Percentiles rank a stretch among this genome's conserved stretches.
phyloP scores from a whole-genome alignment of 2,113 vertebrate species.

The Madoqua kirkii region DNA sequence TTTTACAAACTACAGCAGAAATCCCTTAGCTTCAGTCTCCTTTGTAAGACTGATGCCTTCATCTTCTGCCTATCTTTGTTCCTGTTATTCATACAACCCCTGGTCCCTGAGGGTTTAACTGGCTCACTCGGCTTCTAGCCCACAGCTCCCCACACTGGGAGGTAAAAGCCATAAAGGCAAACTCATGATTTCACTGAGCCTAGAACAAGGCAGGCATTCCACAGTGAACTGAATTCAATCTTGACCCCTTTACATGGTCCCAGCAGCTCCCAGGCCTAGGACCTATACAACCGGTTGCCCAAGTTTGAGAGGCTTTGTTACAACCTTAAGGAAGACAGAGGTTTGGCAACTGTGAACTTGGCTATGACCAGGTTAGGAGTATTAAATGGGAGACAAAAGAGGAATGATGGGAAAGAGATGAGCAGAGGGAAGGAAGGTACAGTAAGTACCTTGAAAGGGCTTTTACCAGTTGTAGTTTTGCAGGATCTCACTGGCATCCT shows the following conservation, averaged over 20 bases:
- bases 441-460: not conserved
- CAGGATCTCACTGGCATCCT: not conserved
- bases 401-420: not conserved
- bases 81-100: not conserved
- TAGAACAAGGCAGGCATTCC: not conserved
- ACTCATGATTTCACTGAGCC: not conserved
- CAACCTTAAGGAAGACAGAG: not conserved
- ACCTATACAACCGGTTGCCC: not conserved
- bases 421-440: not conserved
- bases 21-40: not conserved
- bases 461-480: not conserved
- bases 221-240: not conserved
- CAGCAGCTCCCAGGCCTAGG: not conserved
- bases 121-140: not conserved
- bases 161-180: not conserved
- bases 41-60: not conserved
- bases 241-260: not conserved
- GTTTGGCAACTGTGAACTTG: not conserved
- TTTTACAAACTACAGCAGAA: not conserved
- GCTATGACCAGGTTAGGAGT: not conserved
- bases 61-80: not conserved
- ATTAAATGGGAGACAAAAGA: not conserved
- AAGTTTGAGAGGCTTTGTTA: not conserved
- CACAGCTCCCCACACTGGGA: not conserved
- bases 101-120: not conserved